phyloP scores from a whole-genome alignment of 2,113 vertebrate genomes.

The Sceloporus undulatus region DNA sequence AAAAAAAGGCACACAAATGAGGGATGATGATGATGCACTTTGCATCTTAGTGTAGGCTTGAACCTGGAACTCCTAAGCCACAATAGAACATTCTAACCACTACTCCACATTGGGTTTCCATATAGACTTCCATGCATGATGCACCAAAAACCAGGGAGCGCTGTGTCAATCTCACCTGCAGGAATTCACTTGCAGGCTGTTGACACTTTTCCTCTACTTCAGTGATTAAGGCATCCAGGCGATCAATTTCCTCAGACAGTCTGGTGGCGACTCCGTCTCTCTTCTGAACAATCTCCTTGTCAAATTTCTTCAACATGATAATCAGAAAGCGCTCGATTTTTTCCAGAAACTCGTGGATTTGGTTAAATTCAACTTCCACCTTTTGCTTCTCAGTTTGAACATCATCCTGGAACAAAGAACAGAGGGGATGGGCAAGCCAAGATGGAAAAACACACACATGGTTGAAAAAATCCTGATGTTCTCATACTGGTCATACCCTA shows the following conservation, averaged over 20 bases:
- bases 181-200: constrained; percentile 12
- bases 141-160: not conserved
- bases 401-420: not conserved
- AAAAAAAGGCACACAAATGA: not conserved
- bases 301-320: constrained; percentile 20
- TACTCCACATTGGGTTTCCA: not conserved
- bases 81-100: not conserved
- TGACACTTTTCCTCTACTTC: constrained; percentile 28
- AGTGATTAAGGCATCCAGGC: constrained; percentile 4
- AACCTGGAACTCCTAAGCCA: not conserved
- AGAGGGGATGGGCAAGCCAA: not conserved
- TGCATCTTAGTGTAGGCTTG: not conserved
- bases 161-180: constrained; percentile 11
- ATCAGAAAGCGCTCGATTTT: constrained; percentile 30
- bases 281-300: constrained; percentile 28
- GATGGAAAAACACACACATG: not conserved
- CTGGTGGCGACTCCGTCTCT: not conserved
- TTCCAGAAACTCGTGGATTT: constrained; percentile 24
- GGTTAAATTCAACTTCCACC: not conserved
- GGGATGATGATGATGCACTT: not conserved
- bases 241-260: constrained; percentile 6
- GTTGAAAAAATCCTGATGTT: not conserved
- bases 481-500: not conserved
- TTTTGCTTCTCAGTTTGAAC: constrained; percentile 14
- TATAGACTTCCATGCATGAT: not conserved